Evolutionary conservation across 2,797 vertebrate genomes (phyloP).

Genomic region (Lacerta agilis): DNA sequence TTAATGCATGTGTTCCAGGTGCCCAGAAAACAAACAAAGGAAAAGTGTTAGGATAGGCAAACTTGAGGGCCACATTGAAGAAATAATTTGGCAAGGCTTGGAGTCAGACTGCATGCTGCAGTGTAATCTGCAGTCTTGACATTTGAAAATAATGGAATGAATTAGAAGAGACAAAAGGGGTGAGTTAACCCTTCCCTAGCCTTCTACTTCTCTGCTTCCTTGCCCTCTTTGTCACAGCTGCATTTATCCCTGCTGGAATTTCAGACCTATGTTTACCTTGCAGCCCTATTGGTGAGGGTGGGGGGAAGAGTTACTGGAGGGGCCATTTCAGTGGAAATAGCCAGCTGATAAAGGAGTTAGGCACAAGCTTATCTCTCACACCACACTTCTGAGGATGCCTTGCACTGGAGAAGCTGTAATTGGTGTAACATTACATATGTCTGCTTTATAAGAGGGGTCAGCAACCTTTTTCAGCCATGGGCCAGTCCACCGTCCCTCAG

Average conservation of each 20-base stretch:
- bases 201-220: not conserved
- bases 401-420: not conserved
- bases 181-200: not conserved
- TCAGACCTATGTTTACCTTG: not conserved
- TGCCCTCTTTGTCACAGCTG: not conserved
- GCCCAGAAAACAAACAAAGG: too few relatives aligned
- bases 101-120: not conserved
- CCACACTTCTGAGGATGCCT: not conserved
- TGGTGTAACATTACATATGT: not conserved
- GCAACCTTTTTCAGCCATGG: too few relatives aligned
- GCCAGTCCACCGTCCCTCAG: too few relatives aligned
- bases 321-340: not conserved
- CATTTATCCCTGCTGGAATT: not conserved
- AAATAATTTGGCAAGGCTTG: not conserved
- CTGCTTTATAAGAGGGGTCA: too few relatives aligned
- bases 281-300: not conserved
- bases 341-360: not conserved
- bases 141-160: too few relatives aligned
- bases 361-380: not conserved
- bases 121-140: not conserved
- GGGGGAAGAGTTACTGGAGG: not conserved
- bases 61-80: not conserved
- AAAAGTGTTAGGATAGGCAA: not conserved
- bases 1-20: too few relatives aligned
- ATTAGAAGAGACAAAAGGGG: too few relatives aligned